A percentile compares a stretch with the other conserved stretches of the same genome.
phyloP scores from a whole-genome alignment of 2,797 vertebrate genomes.

The Megalops cyprinoides region DNA sequence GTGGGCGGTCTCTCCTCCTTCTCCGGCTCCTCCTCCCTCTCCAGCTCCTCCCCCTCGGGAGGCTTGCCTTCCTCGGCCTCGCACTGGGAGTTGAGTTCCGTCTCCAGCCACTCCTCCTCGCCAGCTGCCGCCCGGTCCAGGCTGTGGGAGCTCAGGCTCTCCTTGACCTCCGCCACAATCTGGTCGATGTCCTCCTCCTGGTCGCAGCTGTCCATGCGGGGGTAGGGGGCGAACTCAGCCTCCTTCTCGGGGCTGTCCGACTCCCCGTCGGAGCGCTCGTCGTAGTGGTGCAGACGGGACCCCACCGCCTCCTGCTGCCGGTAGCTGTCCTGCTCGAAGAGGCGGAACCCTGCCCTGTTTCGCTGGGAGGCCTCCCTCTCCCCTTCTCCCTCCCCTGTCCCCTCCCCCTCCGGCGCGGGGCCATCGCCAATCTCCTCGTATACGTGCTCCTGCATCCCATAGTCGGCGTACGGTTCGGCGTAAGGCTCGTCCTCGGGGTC shows the following conservation, averaged over 20 bases:
- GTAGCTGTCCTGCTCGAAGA: constrained; percentile 76
- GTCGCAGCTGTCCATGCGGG: constrained; percentile 89
- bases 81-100: constrained; percentile 45
- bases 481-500: constrained; percentile 80
- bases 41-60: constrained; percentile 31
- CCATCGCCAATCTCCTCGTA: constrained; percentile 93
- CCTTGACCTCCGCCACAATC: constrained; percentile 84
- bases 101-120: constrained; percentile 67
- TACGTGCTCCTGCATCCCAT: constrained; percentile 87
- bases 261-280: constrained; percentile 92
- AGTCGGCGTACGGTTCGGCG: constrained; percentile 88
- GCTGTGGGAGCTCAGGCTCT: constrained; percentile 87
- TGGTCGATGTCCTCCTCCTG: constrained; percentile 91
- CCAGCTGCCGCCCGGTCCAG: constrained; percentile 74
- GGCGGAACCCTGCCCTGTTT: constrained; percentile 72
- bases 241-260: constrained; percentile 96
- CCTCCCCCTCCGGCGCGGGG: constrained; percentile 43
- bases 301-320: constrained; percentile 91
- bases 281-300: constrained; percentile 92
- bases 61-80: constrained; percentile 59
- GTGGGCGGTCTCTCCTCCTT: constrained; percentile 46
- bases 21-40: constrained; percentile 14
- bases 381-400: constrained; percentile 25
- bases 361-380: constrained; percentile 61
- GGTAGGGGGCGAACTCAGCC: constrained; percentile 92